Evolutionary conservation across 2,797 vertebrate species (phyloP).

Genomic region (Enteromius thamalakanensis): DNA sequence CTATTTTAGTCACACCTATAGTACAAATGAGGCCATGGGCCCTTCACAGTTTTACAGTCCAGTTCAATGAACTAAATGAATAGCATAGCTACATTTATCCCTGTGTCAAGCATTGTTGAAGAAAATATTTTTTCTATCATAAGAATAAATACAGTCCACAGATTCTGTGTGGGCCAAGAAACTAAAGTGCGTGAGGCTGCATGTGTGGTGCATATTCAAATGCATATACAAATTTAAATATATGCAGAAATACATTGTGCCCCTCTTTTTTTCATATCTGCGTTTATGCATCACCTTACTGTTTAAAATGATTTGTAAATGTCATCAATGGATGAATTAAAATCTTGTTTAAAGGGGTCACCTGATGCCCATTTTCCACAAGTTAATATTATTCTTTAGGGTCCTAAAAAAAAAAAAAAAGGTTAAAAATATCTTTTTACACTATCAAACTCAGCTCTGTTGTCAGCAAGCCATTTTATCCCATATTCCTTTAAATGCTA

Average conservation of each 20-base stretch:
- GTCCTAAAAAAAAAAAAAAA: too few species aligned
- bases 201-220: slow-evolving; percentile 61
- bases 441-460: too few species aligned
- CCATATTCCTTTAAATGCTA: too few species aligned
- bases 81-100: slow-evolving; percentile 55
- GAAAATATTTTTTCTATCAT: slow-evolving; percentile 55
- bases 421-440: too few species aligned
- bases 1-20: background rate
- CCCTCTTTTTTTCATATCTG: slow-evolving; percentile 25
- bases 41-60: slow-evolving; percentile 58
- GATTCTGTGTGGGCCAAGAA: slow-evolving; percentile 24
- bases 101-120: slow-evolving; percentile 65
- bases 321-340: background rate
- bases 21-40: background rate
- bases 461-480: too few species aligned
- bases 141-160: slow-evolving; percentile 65
- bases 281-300: background rate
- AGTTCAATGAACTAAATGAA: slow-evolving; percentile 55
- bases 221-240: slow-evolving; percentile 65
- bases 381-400: too few species aligned
- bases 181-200: slow-evolving; percentile 55
- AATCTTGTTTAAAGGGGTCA: background rate
- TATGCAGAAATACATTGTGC: slow-evolving; percentile 65
- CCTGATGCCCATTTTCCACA: too few species aligned
- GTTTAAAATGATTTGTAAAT: slow-evolving; percentile 23